These are phyloP conservation scores for Cetoscarus ocellatus DNA, from an alignment of 2,797 vertebrate genomes.

Conservation along the genomic window DNA sequence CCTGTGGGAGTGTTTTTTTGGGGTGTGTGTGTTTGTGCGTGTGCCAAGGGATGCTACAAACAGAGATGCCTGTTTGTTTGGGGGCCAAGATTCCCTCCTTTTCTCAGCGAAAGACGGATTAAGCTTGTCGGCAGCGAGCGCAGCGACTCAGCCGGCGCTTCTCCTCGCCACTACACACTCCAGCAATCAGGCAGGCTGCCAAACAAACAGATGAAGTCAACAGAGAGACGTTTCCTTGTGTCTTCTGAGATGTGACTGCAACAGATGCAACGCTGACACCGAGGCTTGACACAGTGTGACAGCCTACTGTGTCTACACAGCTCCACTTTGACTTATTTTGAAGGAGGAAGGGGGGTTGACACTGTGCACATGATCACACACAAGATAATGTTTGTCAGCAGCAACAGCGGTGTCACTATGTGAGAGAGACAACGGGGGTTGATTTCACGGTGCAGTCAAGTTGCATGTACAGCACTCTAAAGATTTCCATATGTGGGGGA, in stretches of 20 bases:
- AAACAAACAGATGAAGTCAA: slow-evolving; percentile 87
- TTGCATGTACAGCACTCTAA: slow-evolving; percentile 55
- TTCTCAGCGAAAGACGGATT: slow-evolving; percentile 60
- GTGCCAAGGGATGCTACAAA: slow-evolving; percentile 27
- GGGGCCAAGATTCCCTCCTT: slow-evolving; percentile 31
- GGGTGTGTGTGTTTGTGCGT: slow-evolving; percentile 12
- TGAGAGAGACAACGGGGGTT: slow-evolving; percentile 75
- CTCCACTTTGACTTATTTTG: slow-evolving; percentile 74
- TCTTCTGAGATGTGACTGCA: slow-evolving; percentile 83
- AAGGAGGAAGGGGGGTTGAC: slow-evolving; percentile 39
- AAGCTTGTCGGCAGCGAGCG: slow-evolving; percentile 53
- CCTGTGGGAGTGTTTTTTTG: slow-evolving; percentile 30
- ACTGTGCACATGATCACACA: slow-evolving; percentile 84
- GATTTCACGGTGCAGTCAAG: slow-evolving; percentile 76
- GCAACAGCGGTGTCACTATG: slow-evolving; percentile 69
- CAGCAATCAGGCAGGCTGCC: slow-evolving; percentile 84
- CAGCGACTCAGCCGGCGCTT: slow-evolving; percentile 56
- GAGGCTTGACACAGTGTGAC: slow-evolving; percentile 81
- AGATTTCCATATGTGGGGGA: slow-evolving; percentile 47
- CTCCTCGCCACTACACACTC: slow-evolving; percentile 72
- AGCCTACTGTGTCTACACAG: slow-evolving; percentile 77
- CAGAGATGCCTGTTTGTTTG: slow-evolving; percentile 65
- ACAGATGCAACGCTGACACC: slow-evolving; percentile 83
- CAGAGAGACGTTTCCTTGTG: slow-evolving; percentile 80
- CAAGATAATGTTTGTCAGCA: slow-evolving; percentile 87